Evolutionary conservation across 2,797 vertebrate species (phyloP), one percentile per base, ranked within the genome.

Genomic region (Clarias platycephalus): DNA sequence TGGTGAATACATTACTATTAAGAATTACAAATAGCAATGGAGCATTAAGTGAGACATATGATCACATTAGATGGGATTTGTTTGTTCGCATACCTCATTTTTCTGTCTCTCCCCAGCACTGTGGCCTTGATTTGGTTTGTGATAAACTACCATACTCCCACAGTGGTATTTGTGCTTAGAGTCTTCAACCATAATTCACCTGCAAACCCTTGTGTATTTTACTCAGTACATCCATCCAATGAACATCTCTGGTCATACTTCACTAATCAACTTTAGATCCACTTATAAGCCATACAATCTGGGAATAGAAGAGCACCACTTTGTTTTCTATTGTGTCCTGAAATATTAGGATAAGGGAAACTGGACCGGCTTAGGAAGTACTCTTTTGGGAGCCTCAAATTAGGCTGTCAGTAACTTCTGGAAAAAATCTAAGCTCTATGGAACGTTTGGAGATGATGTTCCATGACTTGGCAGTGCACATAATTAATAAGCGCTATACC

Each of bases 281-380:
- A 24, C 57, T 79, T 79, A 71, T 49, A 76, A 85, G 82, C 34
- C 60, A 40, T 34, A 67, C 34, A 62, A 85, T 84, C 84, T 84
- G 70, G 79, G 86, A 88, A 87, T 34, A 68, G 40, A 83, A 82
- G 60, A 77, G 64, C 78, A 85, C 80, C 67, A 58, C 34, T 83
- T 83, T 78, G 57, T 78, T 79, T 82, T 72, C 60, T 83, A 92
- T 91, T 94, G 90, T 91, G 87, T 92, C 93, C 91, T 94, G 92
- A 94, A 93, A 93, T 93, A 95, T 92, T 91, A 92, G 89, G 92
- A 93, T 91, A 92, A 92, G 91, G 92, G 92, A 90, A 93, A 94
- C 93, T 93, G 88, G 87, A 88, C 89, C 88, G 93, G 93, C 92
- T 92, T 90, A 88, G 86, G 62, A 88, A 76, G 90, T 91, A 87